Evolutionary conservation across 2,797 vertebrate species (phyloP), one percentile per base, ranked within the genome.

Genomic region (Tenualosa thibaudeaui): DNA sequence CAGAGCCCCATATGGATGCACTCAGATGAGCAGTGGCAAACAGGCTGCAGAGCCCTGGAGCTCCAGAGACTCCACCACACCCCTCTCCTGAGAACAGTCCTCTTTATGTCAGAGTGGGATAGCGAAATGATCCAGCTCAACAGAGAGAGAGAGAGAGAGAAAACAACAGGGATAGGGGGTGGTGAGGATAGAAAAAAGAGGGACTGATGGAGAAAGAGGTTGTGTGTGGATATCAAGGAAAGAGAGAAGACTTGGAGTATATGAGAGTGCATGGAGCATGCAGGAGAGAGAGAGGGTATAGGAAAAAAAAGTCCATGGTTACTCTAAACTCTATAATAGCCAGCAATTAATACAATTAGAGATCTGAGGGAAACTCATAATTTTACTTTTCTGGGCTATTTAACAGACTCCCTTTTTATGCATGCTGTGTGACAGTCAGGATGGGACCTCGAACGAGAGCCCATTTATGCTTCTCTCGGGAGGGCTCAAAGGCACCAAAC

Each of bases 261-360:
- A 46, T 46, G 46, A 46, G 46, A 46, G 46, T 31, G 46, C 3
- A 46, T 46, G 3, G 46, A 46, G 2, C 31, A 31, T 31, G 37
- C 4, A 26, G n/a, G 13, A 60, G 50, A 58, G 53, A 60, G 83
- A 54, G 56, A 86, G 86, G 91, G 85, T 49, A 90, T 37, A 84
- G 50, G 26, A 26, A 26, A 26, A 31, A 26, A 75, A 40, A 5
- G 68, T 75, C 37, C 71, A 46, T 17, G 7, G 40, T 78, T 78
- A 40, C 24, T 37, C 31, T 31, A 31, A 37, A 75, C 37, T 78
- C 71, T 46, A 78, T 43, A 78, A 78, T 78, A 78, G 12, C 40
- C 40, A 9, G 37, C 40, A 78, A 78, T 78, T 43, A 78, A 78
- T 78, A 78, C 71, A 78, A 78, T 78, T 78, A 78, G 71, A 22